These are phyloP conservation scores for Rhodophaea formosa DNA, from an alignment of 2,888 invertebrate species.

Conservation along the genomic window DNA sequence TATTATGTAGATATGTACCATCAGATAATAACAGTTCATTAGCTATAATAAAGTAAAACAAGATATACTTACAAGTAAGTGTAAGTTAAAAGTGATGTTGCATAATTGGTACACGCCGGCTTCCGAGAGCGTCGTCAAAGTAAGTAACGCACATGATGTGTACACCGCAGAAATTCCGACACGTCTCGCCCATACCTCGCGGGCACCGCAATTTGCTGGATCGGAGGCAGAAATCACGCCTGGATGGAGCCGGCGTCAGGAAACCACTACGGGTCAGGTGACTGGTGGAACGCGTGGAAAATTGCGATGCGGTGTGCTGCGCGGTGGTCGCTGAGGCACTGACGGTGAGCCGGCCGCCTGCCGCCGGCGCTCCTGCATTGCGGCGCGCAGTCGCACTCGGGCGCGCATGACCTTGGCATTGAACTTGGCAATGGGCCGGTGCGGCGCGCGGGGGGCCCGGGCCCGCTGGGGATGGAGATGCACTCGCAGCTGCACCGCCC, in stretches of 20 bases:
- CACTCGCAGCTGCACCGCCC: conserved; percentile 76
- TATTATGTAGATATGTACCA: conserved; percentile 13
- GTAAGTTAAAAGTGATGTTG: conserved; percentile 52
- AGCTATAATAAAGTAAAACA: conserved; percentile 12
- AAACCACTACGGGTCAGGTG: conserved; percentile 42
- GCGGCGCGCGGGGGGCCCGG: conserved; percentile 44
- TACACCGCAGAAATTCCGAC: conserved; percentile 43
- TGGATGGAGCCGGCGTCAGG: background rate
- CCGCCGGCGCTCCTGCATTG: conserved; percentile 83
- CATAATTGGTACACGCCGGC: conserved; percentile 58
- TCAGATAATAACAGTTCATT: background rate
- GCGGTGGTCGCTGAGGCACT: conserved; percentile 70
- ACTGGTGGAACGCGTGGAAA: conserved; percentile 42
- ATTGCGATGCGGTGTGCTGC: conserved; percentile 60
- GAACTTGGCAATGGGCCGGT: conserved; percentile 86
- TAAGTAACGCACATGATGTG: conserved; percentile 47
- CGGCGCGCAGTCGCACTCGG: conserved; percentile 84
- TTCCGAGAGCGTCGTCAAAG: conserved; percentile 40
- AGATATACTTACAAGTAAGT: conserved; percentile 54
- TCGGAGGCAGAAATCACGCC: background rate
- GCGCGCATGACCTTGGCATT: conserved; percentile 89
- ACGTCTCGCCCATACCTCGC: conserved; percentile 38
- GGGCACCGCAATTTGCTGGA: conserved; percentile 31
- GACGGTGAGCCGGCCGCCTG: conserved; percentile 61
- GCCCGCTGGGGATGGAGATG: conserved; percentile 56